Conservation (phyloP, 2,888 invertebrate species). For the Willowsia nigromaculata region DNA sequence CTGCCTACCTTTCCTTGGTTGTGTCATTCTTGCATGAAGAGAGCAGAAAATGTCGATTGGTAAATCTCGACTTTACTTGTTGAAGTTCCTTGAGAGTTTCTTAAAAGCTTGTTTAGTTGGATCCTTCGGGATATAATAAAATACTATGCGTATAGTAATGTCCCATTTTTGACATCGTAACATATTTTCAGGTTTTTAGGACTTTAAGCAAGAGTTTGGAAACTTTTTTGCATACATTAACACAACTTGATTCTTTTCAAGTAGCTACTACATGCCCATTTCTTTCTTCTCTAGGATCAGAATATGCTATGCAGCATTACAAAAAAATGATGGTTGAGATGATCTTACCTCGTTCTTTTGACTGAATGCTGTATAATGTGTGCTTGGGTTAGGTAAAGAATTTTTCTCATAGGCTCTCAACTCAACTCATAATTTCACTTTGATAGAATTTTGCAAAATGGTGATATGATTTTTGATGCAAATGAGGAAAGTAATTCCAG, state of each 20-base stretch:
- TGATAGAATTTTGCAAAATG: not conserved
- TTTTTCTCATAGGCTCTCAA: not conserved
- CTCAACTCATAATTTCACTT: conserved; percentile 1
- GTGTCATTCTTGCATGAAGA: conserved; percentile 13
- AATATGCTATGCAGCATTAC: not conserved
- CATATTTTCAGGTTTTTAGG: not conserved
- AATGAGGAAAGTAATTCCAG: conserved; percentile 49
- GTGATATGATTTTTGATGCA: conserved; percentile 8
- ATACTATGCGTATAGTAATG: not conserved
- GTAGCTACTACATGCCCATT: not conserved
- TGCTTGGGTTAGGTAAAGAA: not conserved
- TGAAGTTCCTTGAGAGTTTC: conserved; percentile 16
- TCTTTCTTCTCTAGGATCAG: not conserved
- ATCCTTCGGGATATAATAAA: conserved; percentile 33
- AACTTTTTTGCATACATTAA: conserved; percentile 28
- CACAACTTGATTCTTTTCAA: not conserved
- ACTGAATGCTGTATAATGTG: not conserved
- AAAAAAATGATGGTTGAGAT: conserved; percentile 4
- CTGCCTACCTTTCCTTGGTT: not conserved
- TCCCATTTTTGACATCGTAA: not conserved
- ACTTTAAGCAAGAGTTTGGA: not conserved
- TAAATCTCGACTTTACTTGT: conserved; percentile 37
- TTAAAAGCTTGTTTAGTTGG: conserved; percentile 29
- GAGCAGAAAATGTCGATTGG: conserved; percentile 17
- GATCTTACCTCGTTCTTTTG: not conserved